Percentiles rank a stretch among this genome's conserved stretches.
These are phyloP conservation scores for Poeciliopsis gracilis DNA, from an alignment of 2,797 vertebrate species.

Conservation along the genomic window DNA sequence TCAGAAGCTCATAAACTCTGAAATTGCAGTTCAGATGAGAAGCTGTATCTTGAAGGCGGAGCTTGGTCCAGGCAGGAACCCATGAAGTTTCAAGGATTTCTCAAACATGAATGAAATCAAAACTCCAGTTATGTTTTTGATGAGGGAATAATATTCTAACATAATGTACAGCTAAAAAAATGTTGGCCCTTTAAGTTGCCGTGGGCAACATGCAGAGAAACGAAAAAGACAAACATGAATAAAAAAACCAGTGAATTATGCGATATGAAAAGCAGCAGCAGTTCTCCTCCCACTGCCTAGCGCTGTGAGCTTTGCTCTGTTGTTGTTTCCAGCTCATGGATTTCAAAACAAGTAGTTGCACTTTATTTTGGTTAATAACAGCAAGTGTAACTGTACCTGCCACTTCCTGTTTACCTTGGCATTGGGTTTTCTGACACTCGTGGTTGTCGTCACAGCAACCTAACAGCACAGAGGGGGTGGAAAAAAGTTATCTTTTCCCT, in stretches of 20 bases:
- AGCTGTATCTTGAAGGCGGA: too few relatives aligned
- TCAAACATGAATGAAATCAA: too few relatives aligned
- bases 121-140: too few relatives aligned
- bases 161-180: too few relatives aligned
- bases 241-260: background rate
- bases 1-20: too few relatives aligned
- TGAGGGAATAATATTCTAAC: too few relatives aligned
- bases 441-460: constrained; percentile 1
- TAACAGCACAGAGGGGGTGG: background rate
- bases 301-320: background rate
- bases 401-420: background rate
- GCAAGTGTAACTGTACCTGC: background rate
- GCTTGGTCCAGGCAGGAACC: too few relatives aligned
- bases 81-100: too few relatives aligned
- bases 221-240: background rate
- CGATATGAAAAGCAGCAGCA: background rate
- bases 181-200: background rate
- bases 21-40: too few relatives aligned
- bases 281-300: background rate
- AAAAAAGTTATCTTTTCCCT: background rate
- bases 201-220: background rate
- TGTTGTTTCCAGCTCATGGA: constrained; percentile 7
- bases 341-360: background rate
- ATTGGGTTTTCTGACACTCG: background rate
- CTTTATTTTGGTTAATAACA: constrained; percentile 1